Evolutionary conservation across 2,888 invertebrate species (phyloP).

Genomic region (Pimpla rufipes): DNA sequence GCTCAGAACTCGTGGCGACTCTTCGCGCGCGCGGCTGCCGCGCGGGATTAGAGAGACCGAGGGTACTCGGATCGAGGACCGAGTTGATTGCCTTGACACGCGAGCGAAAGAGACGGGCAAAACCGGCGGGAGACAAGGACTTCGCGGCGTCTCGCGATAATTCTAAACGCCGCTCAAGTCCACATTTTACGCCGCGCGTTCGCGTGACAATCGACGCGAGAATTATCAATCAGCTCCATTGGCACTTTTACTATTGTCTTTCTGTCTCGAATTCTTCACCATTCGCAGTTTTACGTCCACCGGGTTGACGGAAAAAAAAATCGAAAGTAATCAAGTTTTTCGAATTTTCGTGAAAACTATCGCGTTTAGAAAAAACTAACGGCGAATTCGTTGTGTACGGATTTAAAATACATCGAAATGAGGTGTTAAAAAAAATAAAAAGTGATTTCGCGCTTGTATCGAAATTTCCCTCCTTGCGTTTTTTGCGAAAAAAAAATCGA

Average conservation of each 20-base stretch:
- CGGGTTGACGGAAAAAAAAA: too few species aligned
- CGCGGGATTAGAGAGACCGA: conserved; percentile 30
- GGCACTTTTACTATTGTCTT: too few species aligned
- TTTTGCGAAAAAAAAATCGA: too few species aligned
- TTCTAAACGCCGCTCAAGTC: neutral
- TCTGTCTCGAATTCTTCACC: neutral
- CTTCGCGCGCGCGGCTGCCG: conserved; percentile 2
- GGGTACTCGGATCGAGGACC: conserved; percentile 44
- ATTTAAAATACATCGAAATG: too few species aligned
- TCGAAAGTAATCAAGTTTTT: too few species aligned
- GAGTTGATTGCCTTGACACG: conserved; percentile 65
- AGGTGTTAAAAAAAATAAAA: too few species aligned
- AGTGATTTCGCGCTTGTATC: too few species aligned
- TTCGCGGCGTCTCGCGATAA: conserved; percentile 17
- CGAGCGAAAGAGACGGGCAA: conserved; percentile 54
- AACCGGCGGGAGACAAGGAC: conserved; percentile 49
- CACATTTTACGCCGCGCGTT: neutral
- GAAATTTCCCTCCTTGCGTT: too few species aligned
- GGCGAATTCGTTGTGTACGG: too few species aligned
- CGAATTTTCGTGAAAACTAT: too few species aligned
- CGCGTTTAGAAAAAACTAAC: too few species aligned
- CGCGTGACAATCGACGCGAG: neutral
- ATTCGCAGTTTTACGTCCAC: too few species aligned
- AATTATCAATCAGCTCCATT: neutral
- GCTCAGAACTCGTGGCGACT: neutral